Evolutionary conservation across 2,888 invertebrate species (phyloP).

Genomic region (Patella ulyssiponensis): DNA sequence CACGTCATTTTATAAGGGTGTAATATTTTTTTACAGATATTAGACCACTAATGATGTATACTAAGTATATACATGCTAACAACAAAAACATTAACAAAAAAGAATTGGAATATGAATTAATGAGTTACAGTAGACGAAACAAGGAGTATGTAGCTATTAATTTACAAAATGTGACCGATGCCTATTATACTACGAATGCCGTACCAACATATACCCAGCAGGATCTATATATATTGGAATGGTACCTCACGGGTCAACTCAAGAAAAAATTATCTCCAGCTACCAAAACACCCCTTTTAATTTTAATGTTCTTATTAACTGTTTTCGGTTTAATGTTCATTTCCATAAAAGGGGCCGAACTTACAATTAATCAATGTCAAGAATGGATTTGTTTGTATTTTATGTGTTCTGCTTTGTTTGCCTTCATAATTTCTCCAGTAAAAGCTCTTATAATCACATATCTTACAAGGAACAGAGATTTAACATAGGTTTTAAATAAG

Average conservation of each 20-base stretch:
- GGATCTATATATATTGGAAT: slow-evolving; percentile 24
- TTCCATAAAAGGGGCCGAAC: slow-evolving; percentile 8
- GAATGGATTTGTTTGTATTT: slow-evolving; percentile 18
- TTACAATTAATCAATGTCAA: slow-evolving; percentile 16
- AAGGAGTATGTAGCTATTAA: slow-evolving; percentile 15
- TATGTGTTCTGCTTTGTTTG: slow-evolving; percentile 14
- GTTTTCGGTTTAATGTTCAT: slow-evolving; percentile 11
- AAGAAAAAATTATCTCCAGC: slow-evolving; percentile 12
- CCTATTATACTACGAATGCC: slow-evolving; percentile 1
- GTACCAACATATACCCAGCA: slow-evolving; percentile 15
- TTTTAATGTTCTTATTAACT: slow-evolving; percentile 16
- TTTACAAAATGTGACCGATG: slow-evolving; percentile 19
- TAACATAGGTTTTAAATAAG: too few relatives aligned
- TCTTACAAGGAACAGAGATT: too few relatives aligned
- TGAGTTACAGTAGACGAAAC: not conserved
- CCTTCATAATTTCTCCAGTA: slow-evolving; percentile 14
- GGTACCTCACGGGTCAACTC: slow-evolving; percentile 18
- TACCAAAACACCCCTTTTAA: not conserved
- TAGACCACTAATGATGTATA: slow-evolving; percentile 3
- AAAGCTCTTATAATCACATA: slow-evolving; percentile 6
- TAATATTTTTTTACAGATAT: not conserved
- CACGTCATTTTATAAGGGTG: too few relatives aligned
- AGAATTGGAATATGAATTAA: slow-evolving; percentile 11
- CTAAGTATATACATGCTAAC: not conserved
- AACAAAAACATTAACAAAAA: not conserved